Conservation (phyloP, 2,888 invertebrate genomes). For the Lutraria lutraria region DNA sequence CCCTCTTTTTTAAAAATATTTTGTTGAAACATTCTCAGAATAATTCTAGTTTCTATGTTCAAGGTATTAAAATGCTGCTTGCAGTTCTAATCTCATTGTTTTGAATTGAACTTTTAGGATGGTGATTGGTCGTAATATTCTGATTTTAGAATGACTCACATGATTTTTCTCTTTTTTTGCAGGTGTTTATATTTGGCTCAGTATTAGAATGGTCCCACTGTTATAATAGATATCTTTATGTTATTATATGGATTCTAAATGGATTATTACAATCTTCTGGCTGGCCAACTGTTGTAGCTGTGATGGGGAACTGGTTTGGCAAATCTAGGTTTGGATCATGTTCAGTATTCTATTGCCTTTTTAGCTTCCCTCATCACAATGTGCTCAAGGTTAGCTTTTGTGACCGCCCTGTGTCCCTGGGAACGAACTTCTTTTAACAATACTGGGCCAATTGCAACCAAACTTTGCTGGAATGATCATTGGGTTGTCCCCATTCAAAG, state of each 20-base stretch:
- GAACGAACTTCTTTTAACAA: too few relatives aligned
- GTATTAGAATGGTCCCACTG: conserved; percentile 87
- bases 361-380: too few relatives aligned
- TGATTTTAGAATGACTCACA: too few relatives aligned
- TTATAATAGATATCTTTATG: conserved; percentile 87
- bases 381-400: too few relatives aligned
- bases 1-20: neutral
- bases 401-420: too few relatives aligned
- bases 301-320: conserved; percentile 88
- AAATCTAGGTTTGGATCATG: conserved; percentile 79
- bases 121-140: too few relatives aligned
- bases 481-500: too few relatives aligned
- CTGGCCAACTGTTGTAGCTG: conserved; percentile 88
- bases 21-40: too few relatives aligned
- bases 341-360: too few relatives aligned
- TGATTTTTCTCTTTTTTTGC: conserved; percentile 28
- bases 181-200: conserved; percentile 87
- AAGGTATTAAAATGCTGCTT: neutral
- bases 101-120: neutral
- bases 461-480: too few relatives aligned
- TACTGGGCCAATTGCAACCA: too few relatives aligned
- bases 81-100: neutral
- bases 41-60: neutral
- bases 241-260: conserved; percentile 86
- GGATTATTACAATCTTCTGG: conserved; percentile 88